These are phyloP conservation scores for Eremophila alpestris DNA, from an alignment of 2,797 vertebrate species.

Conservation along the genomic window DNA sequence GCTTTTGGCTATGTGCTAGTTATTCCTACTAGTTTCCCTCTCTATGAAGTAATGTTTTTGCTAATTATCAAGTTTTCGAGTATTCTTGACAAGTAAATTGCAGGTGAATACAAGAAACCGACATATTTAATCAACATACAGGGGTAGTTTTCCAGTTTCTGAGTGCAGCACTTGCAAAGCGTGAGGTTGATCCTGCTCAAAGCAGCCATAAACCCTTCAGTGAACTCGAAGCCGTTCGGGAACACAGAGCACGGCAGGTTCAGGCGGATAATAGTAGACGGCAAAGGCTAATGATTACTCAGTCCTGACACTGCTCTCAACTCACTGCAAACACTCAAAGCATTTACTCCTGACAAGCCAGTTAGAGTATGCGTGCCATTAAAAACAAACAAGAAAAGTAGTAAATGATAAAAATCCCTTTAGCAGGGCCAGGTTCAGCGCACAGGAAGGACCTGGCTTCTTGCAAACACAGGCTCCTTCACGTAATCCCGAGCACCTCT, in stretches of 20 bases:
- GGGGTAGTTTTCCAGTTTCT: neutral
- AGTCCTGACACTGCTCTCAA: neutral
- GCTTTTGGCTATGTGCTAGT: neutral
- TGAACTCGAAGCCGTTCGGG: neutral
- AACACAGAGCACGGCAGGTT: neutral
- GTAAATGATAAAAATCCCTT: neutral
- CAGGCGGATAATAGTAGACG: neutral
- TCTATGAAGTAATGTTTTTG: neutral
- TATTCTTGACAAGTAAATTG: neutral
- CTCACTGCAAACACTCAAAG: neutral
- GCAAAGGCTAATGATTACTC: neutral
- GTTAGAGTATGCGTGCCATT: neutral
- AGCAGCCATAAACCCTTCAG: neutral
- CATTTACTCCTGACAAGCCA: neutral
- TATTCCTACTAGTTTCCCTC: neutral
- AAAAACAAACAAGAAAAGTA: neutral
- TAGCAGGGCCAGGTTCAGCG: neutral
- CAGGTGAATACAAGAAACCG: neutral
- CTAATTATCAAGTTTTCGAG: neutral
- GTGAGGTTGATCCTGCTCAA: neutral
- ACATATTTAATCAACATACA: neutral
- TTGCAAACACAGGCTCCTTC: neutral
- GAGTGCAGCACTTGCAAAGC: neutral
- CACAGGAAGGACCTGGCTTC: neutral
- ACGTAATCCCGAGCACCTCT: neutral